Percentiles rank a stretch among this genome's conserved stretches.
Conservation (phyloP, 2,797 vertebrate species). For the Oreochromis grahami region DNA sequence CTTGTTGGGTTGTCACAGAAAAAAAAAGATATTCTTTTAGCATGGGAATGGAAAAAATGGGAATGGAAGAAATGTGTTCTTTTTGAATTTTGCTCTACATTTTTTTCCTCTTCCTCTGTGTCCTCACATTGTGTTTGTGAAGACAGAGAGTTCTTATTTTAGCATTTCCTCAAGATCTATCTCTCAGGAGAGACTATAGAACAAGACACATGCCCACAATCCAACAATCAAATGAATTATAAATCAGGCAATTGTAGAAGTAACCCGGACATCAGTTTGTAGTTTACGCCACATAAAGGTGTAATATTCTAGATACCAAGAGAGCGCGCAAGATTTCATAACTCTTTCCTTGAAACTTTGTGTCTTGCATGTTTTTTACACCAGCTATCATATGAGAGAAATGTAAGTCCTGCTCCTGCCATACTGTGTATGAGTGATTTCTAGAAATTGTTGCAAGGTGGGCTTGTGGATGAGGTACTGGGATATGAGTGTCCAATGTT, state of each 20-base stretch:
- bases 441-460: background rate
- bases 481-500: background rate
- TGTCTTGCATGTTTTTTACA: background rate
- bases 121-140: background rate
- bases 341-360: background rate
- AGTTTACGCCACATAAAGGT: background rate
- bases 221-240: background rate
- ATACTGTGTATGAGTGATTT: background rate
- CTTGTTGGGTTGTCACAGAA: conserved; percentile 34
- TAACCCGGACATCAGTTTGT: background rate
- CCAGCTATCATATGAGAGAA: background rate
- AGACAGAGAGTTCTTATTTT: background rate
- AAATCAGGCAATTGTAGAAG: background rate
- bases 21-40: conserved; percentile 23
- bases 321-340: background rate
- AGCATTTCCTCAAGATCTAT: background rate
- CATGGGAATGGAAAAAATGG: background rate
- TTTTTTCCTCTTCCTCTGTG: background rate
- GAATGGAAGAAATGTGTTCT: background rate
- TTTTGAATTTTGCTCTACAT: background rate
- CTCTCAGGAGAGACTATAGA: background rate
- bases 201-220: background rate
- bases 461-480: background rate
- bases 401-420: background rate
- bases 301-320: background rate